Conservation (phyloP, 2,113 vertebrate species). For the Podiceps cristatus region DNA sequence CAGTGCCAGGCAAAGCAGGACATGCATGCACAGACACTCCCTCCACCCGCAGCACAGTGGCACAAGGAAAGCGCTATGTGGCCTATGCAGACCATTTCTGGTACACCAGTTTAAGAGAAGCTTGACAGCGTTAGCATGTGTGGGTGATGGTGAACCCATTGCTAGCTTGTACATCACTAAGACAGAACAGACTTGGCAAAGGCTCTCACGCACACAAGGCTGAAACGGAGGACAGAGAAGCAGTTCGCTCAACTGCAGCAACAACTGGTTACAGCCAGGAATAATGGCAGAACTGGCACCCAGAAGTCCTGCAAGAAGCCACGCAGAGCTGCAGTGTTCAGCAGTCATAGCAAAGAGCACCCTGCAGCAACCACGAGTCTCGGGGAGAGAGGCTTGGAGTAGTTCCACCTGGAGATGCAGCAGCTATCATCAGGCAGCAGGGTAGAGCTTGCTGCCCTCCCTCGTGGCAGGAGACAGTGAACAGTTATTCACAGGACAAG, state of each 20-base stretch:
- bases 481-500: too few relatives aligned
- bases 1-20: not conserved
- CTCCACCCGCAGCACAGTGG: accelerated
- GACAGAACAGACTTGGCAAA: not conserved
- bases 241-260: not conserved
- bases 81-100: not conserved
- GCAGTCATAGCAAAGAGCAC: not conserved
- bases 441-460: not conserved
- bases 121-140: not conserved
- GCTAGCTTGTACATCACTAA: not conserved
- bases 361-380: not conserved
- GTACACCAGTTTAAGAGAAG: not conserved
- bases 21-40: accelerated
- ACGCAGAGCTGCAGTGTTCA: not conserved
- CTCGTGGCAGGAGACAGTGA: not conserved
- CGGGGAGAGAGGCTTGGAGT: not conserved
- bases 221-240: not conserved
- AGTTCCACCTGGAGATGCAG: not conserved
- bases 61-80: too few relatives aligned
- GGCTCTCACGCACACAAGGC: too few relatives aligned
- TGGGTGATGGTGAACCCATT: not conserved
- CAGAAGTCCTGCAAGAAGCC: not conserved
- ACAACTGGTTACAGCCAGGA: not conserved
- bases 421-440: not conserved
- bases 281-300: not conserved